Evolutionary conservation across 2,888 invertebrate genomes (phyloP).

Genomic region (Chelonus formosanus): DNA sequence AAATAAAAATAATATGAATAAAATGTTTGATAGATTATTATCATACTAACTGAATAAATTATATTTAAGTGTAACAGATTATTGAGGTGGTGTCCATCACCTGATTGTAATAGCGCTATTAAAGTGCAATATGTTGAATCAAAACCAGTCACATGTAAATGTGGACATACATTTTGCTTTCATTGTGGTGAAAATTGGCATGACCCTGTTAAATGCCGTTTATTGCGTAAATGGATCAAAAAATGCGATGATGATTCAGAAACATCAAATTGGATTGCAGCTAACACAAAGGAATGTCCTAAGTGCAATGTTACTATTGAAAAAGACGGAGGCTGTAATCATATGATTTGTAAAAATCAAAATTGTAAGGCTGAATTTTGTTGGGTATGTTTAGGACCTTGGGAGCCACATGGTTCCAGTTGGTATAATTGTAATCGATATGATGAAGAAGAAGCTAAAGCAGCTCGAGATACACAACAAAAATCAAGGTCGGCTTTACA

Average conservation of each 20-base stretch:
- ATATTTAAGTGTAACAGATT: slow-evolving; percentile 86
- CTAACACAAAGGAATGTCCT: slow-evolving; percentile 99
- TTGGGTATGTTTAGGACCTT: slow-evolving; percentile 98
- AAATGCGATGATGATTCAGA: slow-evolving; percentile 99
- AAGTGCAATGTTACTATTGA: slow-evolving; percentile 97
- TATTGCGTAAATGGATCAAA: slow-evolving; percentile 95
- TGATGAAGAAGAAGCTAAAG: slow-evolving; percentile 96
- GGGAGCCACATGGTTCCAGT: slow-evolving; percentile 98
- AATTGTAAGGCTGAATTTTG: slow-evolving; percentile 98
- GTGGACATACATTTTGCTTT: slow-evolving; percentile 94
- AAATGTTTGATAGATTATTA: slow-evolving; percentile 19
- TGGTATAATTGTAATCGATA: slow-evolving; percentile 99
- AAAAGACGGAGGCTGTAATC: slow-evolving; percentile 98
- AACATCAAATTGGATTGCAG: slow-evolving; percentile 99
- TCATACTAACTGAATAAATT: background rate
- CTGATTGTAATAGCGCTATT: slow-evolving; percentile 96
- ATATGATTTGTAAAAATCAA: slow-evolving; percentile 99
- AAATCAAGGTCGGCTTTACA: slow-evolving; percentile 92
- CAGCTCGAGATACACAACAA: slow-evolving; percentile 96
- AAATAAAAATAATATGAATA: no score
- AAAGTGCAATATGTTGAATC: slow-evolving; percentile 91
- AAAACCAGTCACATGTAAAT: slow-evolving; percentile 91
- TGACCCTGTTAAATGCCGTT: slow-evolving; percentile 94
- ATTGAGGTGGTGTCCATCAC: slow-evolving; percentile 97
- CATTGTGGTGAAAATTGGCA: slow-evolving; percentile 98